These are phyloP conservation scores for Schizopygopsis malacanthus DNA, from an alignment of 2,797 vertebrate genomes.

Conservation along the genomic window DNA sequence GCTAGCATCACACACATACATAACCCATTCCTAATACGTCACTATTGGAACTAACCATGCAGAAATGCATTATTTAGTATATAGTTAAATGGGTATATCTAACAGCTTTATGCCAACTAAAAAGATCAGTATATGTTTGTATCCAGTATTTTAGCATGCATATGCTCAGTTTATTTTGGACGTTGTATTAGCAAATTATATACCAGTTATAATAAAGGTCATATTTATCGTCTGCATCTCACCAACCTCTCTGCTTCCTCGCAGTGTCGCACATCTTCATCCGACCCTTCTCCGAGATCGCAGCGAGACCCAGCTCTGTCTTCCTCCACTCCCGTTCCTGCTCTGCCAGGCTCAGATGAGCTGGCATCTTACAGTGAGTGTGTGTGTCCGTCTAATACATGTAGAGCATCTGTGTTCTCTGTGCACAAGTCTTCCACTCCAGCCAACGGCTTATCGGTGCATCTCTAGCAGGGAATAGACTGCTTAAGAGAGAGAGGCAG, in stretches of 20 bases:
- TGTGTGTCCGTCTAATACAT: constrained; percentile 21
- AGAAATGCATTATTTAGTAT: neutral
- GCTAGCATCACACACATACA: constrained; percentile 14
- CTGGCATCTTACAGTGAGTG: constrained; percentile 49
- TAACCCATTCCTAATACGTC: neutral
- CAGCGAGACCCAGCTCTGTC: constrained; percentile 26
- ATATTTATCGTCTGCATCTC: neutral
- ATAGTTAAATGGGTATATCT: neutral
- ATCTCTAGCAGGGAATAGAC: constrained; percentile 44
- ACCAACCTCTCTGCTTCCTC: constrained; percentile 51
- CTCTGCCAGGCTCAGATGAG: constrained; percentile 55
- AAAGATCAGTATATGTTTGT: neutral
- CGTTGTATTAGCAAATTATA: neutral
- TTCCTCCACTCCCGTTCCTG: constrained; percentile 53
- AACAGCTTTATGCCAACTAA: neutral
- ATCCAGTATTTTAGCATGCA: neutral
- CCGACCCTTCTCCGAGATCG: constrained; percentile 40
- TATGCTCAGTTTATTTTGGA: neutral
- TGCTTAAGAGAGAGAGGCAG: constrained; percentile 22
- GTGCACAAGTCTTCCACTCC: constrained; percentile 61
- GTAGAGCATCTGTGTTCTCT: constrained; percentile 11
- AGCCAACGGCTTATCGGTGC: constrained; percentile 71
- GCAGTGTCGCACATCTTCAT: constrained; percentile 44
- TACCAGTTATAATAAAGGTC: neutral
- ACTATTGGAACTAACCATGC: neutral